Conservation (phyloP, 1,140 invertebrate species). For the Chionoecetes opilio region DNA sequence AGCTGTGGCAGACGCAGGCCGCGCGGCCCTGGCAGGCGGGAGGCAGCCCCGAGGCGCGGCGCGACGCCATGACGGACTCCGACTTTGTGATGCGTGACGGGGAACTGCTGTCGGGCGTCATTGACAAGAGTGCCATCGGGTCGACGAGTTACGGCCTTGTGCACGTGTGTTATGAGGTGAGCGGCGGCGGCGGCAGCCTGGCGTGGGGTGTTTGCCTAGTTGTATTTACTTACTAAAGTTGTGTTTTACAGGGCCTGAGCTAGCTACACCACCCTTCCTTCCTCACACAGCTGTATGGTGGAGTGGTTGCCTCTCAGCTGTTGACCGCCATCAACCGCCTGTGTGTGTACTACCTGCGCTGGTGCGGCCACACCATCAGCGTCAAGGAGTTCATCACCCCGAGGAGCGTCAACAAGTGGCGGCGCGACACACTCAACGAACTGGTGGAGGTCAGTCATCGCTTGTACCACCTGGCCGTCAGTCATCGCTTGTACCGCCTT, state of each 20-base stretch:
- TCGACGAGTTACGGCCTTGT: constrained; percentile 96
- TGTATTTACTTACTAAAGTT: background rate
- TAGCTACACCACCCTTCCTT: background rate
- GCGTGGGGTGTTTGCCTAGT: background rate
- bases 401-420: constrained; percentile 88
- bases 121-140: constrained; percentile 99
- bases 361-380: constrained; percentile 96
- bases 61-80: constrained; percentile 91
- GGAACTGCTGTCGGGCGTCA: constrained; percentile 95
- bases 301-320: constrained; percentile 90
- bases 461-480: background rate
- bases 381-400: constrained; percentile 96
- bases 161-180: constrained; percentile 92
- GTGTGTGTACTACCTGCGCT: constrained; percentile 95
- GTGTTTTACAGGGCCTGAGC: background rate
- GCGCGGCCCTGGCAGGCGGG: constrained; percentile 86
- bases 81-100: constrained; percentile 95
- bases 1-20: constrained; percentile 88
- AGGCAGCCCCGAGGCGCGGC: constrained; percentile 84
- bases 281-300: constrained; percentile 92
- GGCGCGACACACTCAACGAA: constrained; percentile 89
- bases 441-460: constrained; percentile 85
- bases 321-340: constrained; percentile 95
- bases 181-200: constrained; percentile 74
- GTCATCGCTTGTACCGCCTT: background rate